Evolutionary conservation across 1,140 invertebrate genomes (phyloP).

Genomic region (Bicyclus anynana): DNA sequence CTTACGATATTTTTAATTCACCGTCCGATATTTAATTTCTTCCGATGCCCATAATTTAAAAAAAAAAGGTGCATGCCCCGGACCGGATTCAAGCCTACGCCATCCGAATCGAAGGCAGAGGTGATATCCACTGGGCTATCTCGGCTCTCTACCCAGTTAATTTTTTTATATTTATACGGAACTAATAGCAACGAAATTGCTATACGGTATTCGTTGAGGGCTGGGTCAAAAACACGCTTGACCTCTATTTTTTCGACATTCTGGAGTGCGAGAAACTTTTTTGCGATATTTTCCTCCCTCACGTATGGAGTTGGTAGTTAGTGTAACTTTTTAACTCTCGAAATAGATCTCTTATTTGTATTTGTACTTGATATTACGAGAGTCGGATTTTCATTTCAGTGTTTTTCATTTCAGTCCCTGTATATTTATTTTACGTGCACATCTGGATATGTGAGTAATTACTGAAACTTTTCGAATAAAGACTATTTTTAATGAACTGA

Average conservation of each 20-base stretch:
- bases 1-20: too few species aligned
- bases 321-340: conserved; percentile 11
- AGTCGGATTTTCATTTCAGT: neutral
- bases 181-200: too few species aligned
- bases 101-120: too few species aligned
- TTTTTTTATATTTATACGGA: neutral
- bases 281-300: conserved; percentile 7
- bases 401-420: neutral
- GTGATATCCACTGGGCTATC: too few species aligned
- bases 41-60: too few species aligned
- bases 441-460: neutral
- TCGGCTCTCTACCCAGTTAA: too few species aligned
- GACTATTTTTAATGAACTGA: neutral
- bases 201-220: too few species aligned
- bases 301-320: conserved; percentile 10
- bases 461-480: neutral
- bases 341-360: conserved; percentile 5
- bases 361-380: neutral
- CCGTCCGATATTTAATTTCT: too few species aligned
- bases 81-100: too few species aligned
- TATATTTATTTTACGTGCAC: neutral
- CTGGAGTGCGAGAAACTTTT: conserved; percentile 11
- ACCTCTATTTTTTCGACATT: neutral
- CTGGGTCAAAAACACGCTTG: neutral
- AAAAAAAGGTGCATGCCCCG: too few species aligned